These are phyloP conservation scores for Microtus californicus DNA, from an alignment of 2,797 vertebrate species.

Conservation along the genomic window DNA sequence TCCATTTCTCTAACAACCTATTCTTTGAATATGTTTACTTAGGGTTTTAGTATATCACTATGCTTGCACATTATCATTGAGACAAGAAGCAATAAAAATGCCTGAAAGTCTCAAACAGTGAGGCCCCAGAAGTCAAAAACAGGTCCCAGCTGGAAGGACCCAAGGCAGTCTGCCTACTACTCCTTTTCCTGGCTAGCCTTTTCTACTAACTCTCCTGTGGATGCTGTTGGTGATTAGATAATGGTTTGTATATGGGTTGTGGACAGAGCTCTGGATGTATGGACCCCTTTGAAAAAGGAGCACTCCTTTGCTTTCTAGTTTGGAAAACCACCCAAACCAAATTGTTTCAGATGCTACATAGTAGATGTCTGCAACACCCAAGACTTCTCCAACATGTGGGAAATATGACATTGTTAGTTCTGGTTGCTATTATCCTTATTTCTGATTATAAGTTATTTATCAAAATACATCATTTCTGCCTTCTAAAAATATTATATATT, in stretches of 20 bases:
- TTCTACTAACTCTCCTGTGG: constrained; percentile 58
- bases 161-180: neutral
- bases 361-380: neutral
- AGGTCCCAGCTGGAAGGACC: constrained; percentile 84
- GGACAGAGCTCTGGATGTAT: neutral
- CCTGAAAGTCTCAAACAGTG: constrained; percentile 85
- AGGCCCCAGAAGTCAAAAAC: constrained; percentile 84
- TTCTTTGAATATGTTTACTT: constrained; percentile 70
- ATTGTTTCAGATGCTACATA: neutral
- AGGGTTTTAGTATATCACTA: constrained; percentile 81
- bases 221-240: constrained; percentile 78
- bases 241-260: constrained; percentile 61
- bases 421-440: constrained; percentile 86
- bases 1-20: constrained; percentile 64
- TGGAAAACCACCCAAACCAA: neutral
- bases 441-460: constrained; percentile 82
- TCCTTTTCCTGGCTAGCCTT: neutral
- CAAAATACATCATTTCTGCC: constrained; percentile 84
- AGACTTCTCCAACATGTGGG: neutral
- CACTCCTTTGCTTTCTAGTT: constrained; percentile 39
- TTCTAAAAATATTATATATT: neutral
- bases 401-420: constrained; percentile 82
- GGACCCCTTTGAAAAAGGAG: neutral
- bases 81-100: constrained; percentile 88
- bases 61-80: constrained; percentile 87